A percentile compares a stretch with the other conserved stretches of the same genome.
phyloP scores from a whole-genome alignment of 92 coral and sea anemone species.

The Isaurus tuberculatus region DNA sequence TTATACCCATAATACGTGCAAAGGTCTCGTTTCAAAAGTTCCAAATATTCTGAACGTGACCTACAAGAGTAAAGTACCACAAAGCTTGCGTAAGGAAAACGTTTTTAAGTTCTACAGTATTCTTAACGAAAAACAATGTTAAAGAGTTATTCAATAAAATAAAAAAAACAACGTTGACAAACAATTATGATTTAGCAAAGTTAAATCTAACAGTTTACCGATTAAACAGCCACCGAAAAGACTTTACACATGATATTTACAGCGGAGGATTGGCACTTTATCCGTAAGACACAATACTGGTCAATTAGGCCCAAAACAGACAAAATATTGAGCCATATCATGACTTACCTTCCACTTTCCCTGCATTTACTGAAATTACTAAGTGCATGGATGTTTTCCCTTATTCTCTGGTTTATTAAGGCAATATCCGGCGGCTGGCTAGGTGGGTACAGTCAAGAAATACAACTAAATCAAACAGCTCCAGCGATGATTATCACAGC shows the following conservation, averaged over 20 bases:
- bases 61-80: constrained; percentile 44
- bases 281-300: too few species aligned
- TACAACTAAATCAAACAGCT: not conserved
- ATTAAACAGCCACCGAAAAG: too few species aligned
- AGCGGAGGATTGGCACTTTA: too few species aligned
- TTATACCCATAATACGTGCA: constrained; percentile 93
- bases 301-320: not conserved
- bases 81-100: not conserved
- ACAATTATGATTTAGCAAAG: too few species aligned
- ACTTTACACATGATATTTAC: too few species aligned
- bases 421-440: constrained; percentile 93
- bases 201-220: too few species aligned
- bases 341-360: constrained; percentile 82
- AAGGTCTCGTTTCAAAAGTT: constrained; percentile 78
- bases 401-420: constrained; percentile 88
- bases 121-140: not conserved
- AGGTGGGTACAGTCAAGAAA: constrained; percentile 51
- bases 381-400: constrained; percentile 92
- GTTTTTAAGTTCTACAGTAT: not conserved
- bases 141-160: too few species aligned
- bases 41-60: constrained; percentile 87
- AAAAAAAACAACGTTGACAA: too few species aligned
- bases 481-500: not conserved
- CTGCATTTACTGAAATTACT: constrained; percentile 84
- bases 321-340: too few species aligned